Conservation (phyloP, 2,888 invertebrate species). For the Drosophila vallismaia region DNA sequence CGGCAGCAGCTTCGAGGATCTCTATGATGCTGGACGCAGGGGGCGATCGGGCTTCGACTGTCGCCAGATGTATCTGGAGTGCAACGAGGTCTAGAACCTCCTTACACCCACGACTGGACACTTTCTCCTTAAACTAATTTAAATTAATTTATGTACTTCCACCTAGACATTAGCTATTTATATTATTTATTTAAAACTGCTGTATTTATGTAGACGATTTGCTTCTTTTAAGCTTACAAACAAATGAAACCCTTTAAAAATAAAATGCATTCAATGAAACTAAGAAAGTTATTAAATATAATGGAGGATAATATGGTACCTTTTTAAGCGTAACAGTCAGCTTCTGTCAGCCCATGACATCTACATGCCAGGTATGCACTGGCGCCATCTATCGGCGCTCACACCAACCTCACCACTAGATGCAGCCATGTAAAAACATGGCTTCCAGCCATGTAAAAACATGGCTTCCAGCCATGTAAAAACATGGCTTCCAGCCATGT, state of each 20-base stretch:
- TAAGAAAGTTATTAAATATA: no score
- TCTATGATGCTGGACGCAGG: constrained; percentile 93
- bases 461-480: not conserved
- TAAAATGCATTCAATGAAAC: constrained; percentile 7
- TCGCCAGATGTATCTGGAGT: constrained; percentile 92
- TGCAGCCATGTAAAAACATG: not conserved
- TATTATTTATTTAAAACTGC: constrained; percentile 71
- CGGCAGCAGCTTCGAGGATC: constrained; percentile 89
- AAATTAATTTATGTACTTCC: constrained; percentile 77
- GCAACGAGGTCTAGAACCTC: constrained; percentile 91
- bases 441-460: not conserved
- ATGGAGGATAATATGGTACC: no score
- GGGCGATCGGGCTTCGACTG: constrained; percentile 94
- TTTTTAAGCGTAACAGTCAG: no score
- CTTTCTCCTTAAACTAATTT: constrained; percentile 67
- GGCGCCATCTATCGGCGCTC: not conserved
- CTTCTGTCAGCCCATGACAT: not conserved
- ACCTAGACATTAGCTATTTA: constrained; percentile 72
- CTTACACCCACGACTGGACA: constrained; percentile 64
- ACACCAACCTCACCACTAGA: not conserved
- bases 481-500: not conserved
- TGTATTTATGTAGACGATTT: constrained; percentile 45
- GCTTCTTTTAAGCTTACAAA: constrained; percentile 25
- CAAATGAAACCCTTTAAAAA: constrained; percentile 10
- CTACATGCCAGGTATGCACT: not conserved